Conservation (phyloP, 2,113 vertebrate species). For the Nanorana parkeri region DNA sequence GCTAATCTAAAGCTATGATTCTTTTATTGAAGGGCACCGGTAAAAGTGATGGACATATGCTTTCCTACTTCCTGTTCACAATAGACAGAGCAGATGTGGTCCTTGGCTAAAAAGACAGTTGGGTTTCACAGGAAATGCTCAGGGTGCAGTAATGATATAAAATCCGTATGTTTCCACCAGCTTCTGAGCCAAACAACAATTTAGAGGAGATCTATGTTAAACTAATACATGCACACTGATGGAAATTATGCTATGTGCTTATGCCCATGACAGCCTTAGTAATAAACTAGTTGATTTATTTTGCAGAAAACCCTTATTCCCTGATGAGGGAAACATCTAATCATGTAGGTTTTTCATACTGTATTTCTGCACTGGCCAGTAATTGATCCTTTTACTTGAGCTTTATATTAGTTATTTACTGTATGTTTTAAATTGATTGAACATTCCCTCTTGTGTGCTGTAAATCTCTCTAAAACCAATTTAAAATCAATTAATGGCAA, state of each 20-base stretch:
- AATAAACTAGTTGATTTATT: conserved; percentile 56
- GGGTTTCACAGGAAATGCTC: conserved; percentile 65
- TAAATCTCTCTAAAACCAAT: background rate
- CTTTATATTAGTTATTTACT: conserved; percentile 14
- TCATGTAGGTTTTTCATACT: conserved; percentile 23
- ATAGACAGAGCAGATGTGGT: conserved; percentile 69
- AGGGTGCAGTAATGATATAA: conserved; percentile 68
- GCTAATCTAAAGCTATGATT: conserved; percentile 55
- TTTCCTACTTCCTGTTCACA: conserved; percentile 66
- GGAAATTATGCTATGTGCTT: conserved; percentile 50
- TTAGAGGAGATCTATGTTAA: conserved; percentile 62
- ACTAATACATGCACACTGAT: conserved; percentile 53
- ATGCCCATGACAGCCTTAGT: conserved; percentile 45
- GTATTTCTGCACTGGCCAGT: background rate
- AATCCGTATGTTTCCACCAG: conserved; percentile 67
- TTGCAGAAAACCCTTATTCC: conserved; percentile 51
- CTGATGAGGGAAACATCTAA: conserved; percentile 52
- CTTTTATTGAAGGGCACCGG: conserved; percentile 58
- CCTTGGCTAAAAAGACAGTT: conserved; percentile 64
- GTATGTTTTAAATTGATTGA: conserved; percentile 6
- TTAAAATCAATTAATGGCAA: background rate
- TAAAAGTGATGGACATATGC: conserved; percentile 62
- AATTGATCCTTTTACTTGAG: conserved; percentile 15
- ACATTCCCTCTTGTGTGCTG: background rate
- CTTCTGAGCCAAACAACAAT: conserved; percentile 39